These are phyloP conservation scores for Odontothrips loti DNA, from an alignment of 2,888 invertebrate species.

Conservation along the genomic window DNA sequence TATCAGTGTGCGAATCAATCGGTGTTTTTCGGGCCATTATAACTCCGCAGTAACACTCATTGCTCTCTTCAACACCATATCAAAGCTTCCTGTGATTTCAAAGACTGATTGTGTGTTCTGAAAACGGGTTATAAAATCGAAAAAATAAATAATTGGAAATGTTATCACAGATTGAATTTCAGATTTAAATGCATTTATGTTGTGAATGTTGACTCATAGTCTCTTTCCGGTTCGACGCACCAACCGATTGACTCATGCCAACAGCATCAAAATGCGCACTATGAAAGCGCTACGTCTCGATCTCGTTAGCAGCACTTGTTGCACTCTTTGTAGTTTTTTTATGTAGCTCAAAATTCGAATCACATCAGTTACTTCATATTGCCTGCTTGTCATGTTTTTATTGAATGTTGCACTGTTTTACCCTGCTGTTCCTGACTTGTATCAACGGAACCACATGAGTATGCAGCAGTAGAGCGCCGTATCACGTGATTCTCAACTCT, in stretches of 20 bases:
- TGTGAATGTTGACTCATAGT: not conserved
- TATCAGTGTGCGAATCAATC: constrained; percentile 4
- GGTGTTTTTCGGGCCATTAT: constrained; percentile 18
- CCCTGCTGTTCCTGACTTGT: constrained; percentile 18
- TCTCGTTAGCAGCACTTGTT: constrained; percentile 15
- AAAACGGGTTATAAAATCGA: constrained; percentile 22
- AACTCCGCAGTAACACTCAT: constrained; percentile 22
- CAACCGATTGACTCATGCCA: constrained; percentile 12
- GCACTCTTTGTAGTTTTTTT: constrained; percentile 23
- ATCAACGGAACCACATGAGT: constrained; percentile 1
- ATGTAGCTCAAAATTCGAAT: constrained; percentile 24
- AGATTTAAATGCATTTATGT: constrained; percentile 16
- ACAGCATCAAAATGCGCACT: not conserved
- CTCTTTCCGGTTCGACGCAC: not conserved
- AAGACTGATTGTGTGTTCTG: constrained; percentile 22
- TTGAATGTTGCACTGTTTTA: constrained; percentile 16
- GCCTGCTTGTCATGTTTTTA: constrained; percentile 21
- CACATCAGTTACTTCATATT: constrained; percentile 18
- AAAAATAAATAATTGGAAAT: not conserved
- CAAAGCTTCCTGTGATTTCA: constrained; percentile 24
- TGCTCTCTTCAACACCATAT: constrained; percentile 24
- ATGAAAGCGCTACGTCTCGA: not conserved
- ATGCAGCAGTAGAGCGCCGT: constrained; percentile 5
- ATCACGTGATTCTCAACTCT: constrained; percentile 17
- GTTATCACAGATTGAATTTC: constrained; percentile 19